Percentiles rank a stretch among this genome's conserved stretches.
Conservation (phyloP, 1,140 invertebrate genomes). For the Tribolium madens region DNA sequence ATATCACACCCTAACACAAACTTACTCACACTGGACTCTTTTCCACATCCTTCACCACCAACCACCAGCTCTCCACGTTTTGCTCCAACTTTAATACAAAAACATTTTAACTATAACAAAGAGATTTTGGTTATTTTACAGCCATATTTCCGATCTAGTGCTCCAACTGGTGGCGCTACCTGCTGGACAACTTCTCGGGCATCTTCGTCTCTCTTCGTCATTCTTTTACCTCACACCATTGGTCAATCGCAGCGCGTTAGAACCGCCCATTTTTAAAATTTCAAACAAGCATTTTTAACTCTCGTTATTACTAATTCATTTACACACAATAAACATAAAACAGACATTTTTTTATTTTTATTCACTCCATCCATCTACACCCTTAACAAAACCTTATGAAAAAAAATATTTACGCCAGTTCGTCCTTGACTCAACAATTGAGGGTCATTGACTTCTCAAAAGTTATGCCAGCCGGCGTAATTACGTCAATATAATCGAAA, state of each 20-base stretch:
- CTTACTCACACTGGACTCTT: background rate
- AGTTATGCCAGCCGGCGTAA: constrained; percentile 32
- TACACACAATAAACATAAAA: background rate
- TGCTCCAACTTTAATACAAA: constrained; percentile 55
- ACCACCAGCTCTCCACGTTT: constrained; percentile 5
- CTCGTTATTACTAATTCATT: background rate
- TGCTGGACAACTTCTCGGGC: background rate
- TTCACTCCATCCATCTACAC: background rate
- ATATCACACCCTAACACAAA: background rate
- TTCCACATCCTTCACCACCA: constrained; percentile 4
- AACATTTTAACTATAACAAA: constrained; percentile 61
- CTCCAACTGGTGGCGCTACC: constrained; percentile 36
- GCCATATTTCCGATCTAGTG: constrained; percentile 57
- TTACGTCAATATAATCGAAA: constrained; percentile 43
- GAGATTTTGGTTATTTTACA: constrained; percentile 62
- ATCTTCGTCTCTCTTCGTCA: background rate
- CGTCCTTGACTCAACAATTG: constrained; percentile 44
- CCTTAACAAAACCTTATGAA: background rate
- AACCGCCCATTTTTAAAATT: constrained; percentile 35
- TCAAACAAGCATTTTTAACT: background rate
- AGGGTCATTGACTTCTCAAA: constrained; percentile 44
- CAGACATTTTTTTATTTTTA: background rate
- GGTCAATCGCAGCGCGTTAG: background rate
- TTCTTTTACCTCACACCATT: background rate
- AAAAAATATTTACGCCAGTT: background rate